Percentiles rank a stretch among this genome's conserved stretches.
Evolutionary conservation across 2,113 vertebrate genomes (phyloP).

Genomic region (Alethe diademata): DNA sequence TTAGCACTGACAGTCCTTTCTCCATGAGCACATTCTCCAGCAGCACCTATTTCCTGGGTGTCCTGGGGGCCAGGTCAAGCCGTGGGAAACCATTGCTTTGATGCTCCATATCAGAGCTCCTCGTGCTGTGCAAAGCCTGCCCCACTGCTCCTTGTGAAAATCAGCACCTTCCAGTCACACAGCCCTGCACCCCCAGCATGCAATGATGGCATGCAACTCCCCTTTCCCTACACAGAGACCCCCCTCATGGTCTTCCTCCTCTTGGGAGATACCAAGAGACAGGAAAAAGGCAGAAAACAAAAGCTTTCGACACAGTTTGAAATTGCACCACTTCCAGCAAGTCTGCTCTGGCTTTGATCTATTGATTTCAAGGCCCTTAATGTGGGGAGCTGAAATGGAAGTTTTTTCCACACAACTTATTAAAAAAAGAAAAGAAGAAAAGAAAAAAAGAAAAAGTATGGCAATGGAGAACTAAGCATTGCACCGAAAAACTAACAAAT

Average conservation of each 20-base stretch:
- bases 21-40: neutral
- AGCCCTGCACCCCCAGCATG: neutral
- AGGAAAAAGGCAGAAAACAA: slow-evolving; percentile 28
- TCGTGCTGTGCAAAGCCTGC: neutral
- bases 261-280: neutral
- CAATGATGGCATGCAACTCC: neutral
- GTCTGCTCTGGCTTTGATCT: slow-evolving; percentile 29
- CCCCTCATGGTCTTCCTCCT: neutral
- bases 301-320: slow-evolving; percentile 37
- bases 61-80: neutral
- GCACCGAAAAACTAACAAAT: neutral
- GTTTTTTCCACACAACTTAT: neutral
- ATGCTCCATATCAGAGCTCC: neutral
- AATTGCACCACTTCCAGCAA: slow-evolving; percentile 22
- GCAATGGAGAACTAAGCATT: neutral
- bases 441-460: neutral
- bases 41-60: neutral
- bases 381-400: slow-evolving; percentile 38
- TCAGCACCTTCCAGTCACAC: neutral
- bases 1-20: neutral
- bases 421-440: neutral
- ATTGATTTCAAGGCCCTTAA: slow-evolving; percentile 33
- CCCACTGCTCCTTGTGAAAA: neutral
- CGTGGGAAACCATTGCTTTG: neutral
- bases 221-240: neutral